Percentiles rank a stretch among this genome's conserved stretches.
Conservation (phyloP, 2,797 vertebrate species). For the Sebastes melanostomus region DNA sequence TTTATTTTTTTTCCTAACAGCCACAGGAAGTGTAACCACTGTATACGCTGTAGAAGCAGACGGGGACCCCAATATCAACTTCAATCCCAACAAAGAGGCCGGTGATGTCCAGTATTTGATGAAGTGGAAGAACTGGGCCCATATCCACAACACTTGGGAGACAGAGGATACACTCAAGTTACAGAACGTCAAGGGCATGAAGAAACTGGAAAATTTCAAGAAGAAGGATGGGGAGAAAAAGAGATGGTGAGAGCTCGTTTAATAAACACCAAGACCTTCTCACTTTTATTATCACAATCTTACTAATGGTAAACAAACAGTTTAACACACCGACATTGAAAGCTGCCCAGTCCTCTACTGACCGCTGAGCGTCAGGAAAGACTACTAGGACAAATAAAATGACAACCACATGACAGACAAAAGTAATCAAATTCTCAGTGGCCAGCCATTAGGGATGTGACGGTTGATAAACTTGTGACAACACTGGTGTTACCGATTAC, state of each 20-base stretch:
- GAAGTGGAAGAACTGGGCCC: conserved; percentile 99
- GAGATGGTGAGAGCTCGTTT: conserved; percentile 85
- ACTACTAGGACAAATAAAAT: not conserved
- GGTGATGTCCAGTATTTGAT: conserved; percentile 95
- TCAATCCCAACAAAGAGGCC: conserved; percentile 87
- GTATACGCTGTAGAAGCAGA: conserved; percentile 97
- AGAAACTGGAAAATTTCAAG: conserved; percentile 98
- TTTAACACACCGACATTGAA: not conserved
- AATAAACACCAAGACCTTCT: not conserved
- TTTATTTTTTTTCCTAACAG: conserved; percentile 67
- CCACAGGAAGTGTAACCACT: conserved; percentile 93
- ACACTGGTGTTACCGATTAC: too few species aligned
- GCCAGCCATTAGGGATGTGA: not conserved
- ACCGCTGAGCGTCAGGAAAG: not conserved
- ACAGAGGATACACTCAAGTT: conserved; percentile 95
- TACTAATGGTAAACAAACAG: not conserved
- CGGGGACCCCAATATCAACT: conserved; percentile 92
- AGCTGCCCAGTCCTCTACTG: not conserved
- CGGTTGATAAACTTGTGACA: too few species aligned
- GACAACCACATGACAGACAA: not conserved
- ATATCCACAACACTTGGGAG: conserved; percentile 99
- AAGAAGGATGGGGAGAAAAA: conserved; percentile 97
- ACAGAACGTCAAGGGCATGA: conserved; percentile 99
- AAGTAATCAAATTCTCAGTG: not conserved
- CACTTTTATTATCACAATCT: not conserved